A percentile compares a stretch with the other conserved stretches of the same genome.
These are phyloP conservation scores for Zoanthus sociatus DNA, from an alignment of 92 coral and sea anemone genomes.

Conservation along the genomic window DNA sequence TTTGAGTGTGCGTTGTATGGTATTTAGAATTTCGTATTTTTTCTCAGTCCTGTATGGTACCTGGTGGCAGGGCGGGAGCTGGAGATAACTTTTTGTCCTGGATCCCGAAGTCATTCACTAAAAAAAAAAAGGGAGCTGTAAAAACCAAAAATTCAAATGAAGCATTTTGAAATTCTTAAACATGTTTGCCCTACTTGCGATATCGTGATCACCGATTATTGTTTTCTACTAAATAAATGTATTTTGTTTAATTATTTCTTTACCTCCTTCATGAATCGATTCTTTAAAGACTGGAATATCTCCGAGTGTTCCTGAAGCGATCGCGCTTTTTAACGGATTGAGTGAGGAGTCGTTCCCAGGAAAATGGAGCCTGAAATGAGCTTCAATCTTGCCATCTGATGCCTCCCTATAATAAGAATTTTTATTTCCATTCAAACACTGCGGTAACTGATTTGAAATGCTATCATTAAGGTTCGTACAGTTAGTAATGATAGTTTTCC, in stretches of 20 bases:
- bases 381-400: constrained; percentile 35
- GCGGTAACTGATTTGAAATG: too few species aligned
- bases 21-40: background rate
- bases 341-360: constrained; percentile 33
- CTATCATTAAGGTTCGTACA: too few species aligned
- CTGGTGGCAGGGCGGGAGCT: constrained; percentile 40
- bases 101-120: background rate
- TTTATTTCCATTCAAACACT: too few species aligned
- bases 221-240: too few species aligned
- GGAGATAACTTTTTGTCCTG: constrained; percentile 13
- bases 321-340: constrained; percentile 16
- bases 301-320: constrained; percentile 77
- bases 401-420: constrained; percentile 7
- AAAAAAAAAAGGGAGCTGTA: background rate
- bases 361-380: constrained; percentile 26
- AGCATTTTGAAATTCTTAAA: too few species aligned
- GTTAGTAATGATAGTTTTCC: too few species aligned
- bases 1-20: background rate
- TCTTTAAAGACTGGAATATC: constrained; percentile 77
- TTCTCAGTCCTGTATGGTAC: background rate
- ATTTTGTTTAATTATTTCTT: background rate
- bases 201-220: too few species aligned
- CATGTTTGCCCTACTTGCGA: too few species aligned
- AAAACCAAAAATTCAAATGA: too few species aligned
- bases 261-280: constrained; percentile 39